Evolutionary conservation across 2,888 invertebrate genomes (phyloP).

Genomic region (Arrhopalites spinosus): DNA sequence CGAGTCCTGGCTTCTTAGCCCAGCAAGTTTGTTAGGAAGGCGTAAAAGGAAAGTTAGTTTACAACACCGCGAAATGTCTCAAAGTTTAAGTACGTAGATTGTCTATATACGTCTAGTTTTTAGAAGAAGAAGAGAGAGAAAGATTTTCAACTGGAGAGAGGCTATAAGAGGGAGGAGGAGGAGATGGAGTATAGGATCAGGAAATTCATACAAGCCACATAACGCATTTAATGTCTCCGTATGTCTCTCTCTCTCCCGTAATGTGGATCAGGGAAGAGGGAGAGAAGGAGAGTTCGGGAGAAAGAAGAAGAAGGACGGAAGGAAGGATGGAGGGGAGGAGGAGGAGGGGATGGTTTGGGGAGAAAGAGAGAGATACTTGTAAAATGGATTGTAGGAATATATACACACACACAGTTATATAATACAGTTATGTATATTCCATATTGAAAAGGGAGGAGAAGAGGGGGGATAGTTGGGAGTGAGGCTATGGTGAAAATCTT

Average conservation of each 20-base stretch:
- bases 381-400: background rate
- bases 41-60: slow-evolving; percentile 32
- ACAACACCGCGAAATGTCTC: slow-evolving; percentile 10
- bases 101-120: background rate
- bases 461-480: slow-evolving; percentile 9
- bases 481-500: slow-evolving; percentile 7
- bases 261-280: background rate
- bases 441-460: background rate
- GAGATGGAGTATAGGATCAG: too few relatives aligned
- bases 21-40: slow-evolving; percentile 27
- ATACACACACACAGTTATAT: too few relatives aligned
- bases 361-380: background rate
- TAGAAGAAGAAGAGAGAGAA: background rate
- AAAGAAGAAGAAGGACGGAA: background rate
- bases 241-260: slow-evolving; percentile 1
- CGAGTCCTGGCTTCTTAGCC: too few relatives aligned
- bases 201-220: slow-evolving; percentile 5
- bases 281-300: background rate
- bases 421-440: too few relatives aligned
- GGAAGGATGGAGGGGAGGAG: background rate
- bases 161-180: too few relatives aligned
- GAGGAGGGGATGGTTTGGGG: background rate
- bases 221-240: slow-evolving; percentile 18
- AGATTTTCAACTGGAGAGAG: background rate
- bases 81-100: slow-evolving; percentile 23